Conservation (phyloP, 1,140 invertebrate species). For the Sminthurides bifidus region DNA sequence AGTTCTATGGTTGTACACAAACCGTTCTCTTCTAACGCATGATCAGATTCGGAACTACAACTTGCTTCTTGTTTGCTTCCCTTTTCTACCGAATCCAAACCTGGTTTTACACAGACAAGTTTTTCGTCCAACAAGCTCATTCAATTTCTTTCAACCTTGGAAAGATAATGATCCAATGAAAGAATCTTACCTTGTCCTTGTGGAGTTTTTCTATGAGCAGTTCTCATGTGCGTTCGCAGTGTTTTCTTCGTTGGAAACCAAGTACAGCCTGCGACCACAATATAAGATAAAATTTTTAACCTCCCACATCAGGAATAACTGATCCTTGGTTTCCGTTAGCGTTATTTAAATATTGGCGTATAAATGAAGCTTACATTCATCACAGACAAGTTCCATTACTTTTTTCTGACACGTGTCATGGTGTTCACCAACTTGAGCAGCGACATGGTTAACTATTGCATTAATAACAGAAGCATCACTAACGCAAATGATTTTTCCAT, state of each 20-base stretch:
- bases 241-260: slow-evolving; percentile 2
- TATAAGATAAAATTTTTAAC: neutral
- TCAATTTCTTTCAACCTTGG: too few species aligned
- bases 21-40: too few species aligned
- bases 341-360: neutral
- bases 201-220: slow-evolving; percentile 1
- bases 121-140: too few species aligned
- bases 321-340: neutral
- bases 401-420: neutral
- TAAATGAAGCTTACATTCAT: neutral
- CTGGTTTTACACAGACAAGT: too few species aligned
- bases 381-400: neutral
- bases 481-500: slow-evolving; percentile 23
- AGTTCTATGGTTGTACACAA: too few species aligned
- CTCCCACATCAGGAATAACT: neutral
- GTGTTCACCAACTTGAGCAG: slow-evolving; percentile 7
- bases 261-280: neutral
- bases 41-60: too few species aligned
- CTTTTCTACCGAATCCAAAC: too few species aligned
- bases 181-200: neutral
- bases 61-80: too few species aligned
- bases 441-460: neutral
- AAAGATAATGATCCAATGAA: neutral
- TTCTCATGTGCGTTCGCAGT: neutral
- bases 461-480: slow-evolving; percentile 6